Percentiles rank a stretch among this genome's conserved stretches.
phyloP scores from a whole-genome alignment of 1,140 invertebrate genomes.

The Halesus radiatus region DNA sequence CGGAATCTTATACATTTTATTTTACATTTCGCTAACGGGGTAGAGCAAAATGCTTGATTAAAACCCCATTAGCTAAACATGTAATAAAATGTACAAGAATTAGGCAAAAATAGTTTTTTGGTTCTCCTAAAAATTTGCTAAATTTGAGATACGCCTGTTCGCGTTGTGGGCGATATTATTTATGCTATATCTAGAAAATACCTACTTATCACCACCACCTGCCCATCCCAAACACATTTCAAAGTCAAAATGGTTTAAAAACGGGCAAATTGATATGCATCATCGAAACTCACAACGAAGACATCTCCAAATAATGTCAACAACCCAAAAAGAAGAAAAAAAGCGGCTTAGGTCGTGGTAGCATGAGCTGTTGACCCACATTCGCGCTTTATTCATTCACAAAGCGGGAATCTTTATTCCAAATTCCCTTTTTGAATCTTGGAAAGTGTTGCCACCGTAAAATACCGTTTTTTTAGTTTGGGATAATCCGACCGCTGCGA shows the following conservation, averaged over 20 bases:
- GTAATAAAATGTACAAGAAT: no score
- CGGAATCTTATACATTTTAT: no score
- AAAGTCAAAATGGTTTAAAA: background rate
- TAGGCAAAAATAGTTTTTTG: no score
- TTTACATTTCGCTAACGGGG: no score
- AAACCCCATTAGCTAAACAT: no score
- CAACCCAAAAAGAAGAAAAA: background rate
- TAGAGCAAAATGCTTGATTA: no score
- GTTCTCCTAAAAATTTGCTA: no score
- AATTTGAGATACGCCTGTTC: no score
- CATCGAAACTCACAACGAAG: background rate
- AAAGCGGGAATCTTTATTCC: background rate
- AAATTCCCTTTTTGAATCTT: constrained; percentile 1
- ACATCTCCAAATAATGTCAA: background rate
- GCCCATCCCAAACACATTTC: no score
- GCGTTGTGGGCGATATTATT: no score
- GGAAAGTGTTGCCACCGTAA: constrained; percentile 34
- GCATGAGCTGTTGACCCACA: constrained; percentile 20
- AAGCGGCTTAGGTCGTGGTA: background rate
- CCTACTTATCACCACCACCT: background rate
- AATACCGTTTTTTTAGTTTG: constrained; percentile 2
- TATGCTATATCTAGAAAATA: background rate
- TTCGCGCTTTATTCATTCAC: background rate
- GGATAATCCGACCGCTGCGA: constrained; percentile 21
- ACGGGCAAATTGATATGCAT: background rate